These are phyloP conservation scores for Pasiphila rectangulata DNA, from an alignment of 2,888 invertebrate species.

Conservation along the genomic window DNA sequence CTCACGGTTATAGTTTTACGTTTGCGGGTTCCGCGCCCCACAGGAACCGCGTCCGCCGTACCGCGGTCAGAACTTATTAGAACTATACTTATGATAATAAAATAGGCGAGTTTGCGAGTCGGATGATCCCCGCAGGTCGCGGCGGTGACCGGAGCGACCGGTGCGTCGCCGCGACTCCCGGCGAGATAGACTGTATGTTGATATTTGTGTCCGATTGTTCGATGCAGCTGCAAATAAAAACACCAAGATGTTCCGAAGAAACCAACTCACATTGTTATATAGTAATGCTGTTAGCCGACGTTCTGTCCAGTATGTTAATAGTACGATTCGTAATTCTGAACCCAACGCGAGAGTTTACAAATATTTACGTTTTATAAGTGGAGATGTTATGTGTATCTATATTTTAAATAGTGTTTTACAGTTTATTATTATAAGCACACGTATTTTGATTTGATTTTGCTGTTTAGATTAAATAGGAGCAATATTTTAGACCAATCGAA, in stretches of 20 bases:
- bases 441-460: slow-evolving; percentile 60
- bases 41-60: slow-evolving; percentile 64
- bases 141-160: slow-evolving; percentile 43
- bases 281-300: slow-evolving; percentile 66
- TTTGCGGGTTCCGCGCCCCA: slow-evolving; percentile 72
- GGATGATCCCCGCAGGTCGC: slow-evolving; percentile 59
- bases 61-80: slow-evolving; percentile 74
- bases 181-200: slow-evolving; percentile 65
- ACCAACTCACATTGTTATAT: slow-evolving; percentile 49
- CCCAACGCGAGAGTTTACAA: slow-evolving; percentile 18
- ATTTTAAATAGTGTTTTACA: slow-evolving; percentile 67
- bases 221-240: slow-evolving; percentile 69
- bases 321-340: slow-evolving; percentile 36
- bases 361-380: slow-evolving; percentile 49
- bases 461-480: slow-evolving; percentile 54
- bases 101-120: slow-evolving; percentile 66
- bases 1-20: slow-evolving; percentile 80
- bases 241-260: slow-evolving; percentile 62
- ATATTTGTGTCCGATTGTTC: slow-evolving; percentile 71
- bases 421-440: slow-evolving; percentile 57
- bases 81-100: slow-evolving; percentile 79
- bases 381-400: slow-evolving; percentile 51
- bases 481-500: slow-evolving; percentile 43
- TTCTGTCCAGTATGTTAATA: slow-evolving; percentile 64
- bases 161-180: slow-evolving; percentile 41